phyloP scores from a whole-genome alignment of 2,888 invertebrate species.

The Yponomeuta sedellus region DNA sequence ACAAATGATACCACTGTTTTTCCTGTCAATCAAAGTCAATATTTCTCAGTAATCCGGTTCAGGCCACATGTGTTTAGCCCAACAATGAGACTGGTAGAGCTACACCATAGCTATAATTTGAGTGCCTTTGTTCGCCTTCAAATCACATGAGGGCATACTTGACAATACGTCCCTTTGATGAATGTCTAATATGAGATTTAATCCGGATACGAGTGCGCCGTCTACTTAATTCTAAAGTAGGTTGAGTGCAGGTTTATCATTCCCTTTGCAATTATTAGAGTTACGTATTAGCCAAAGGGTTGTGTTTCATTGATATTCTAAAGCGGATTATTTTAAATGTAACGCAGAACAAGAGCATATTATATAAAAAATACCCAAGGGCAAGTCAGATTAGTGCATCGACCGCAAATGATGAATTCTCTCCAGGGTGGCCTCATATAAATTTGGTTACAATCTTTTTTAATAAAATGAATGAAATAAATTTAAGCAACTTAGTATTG shows the following conservation, averaged over 20 bases:
- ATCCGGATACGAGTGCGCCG: constrained; percentile 61
- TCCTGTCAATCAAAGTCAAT: constrained; percentile 7
- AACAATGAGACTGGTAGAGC: constrained; percentile 53
- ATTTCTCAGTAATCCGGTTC: background rate
- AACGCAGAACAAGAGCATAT: no score
- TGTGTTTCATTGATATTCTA: background rate
- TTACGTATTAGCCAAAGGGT: constrained; percentile 13
- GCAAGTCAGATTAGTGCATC: no score
- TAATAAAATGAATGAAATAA: no score
- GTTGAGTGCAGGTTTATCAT: constrained; percentile 39
- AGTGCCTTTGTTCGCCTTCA: constrained; percentile 55
- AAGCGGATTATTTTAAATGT: background rate
- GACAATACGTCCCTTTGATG: constrained; percentile 64
- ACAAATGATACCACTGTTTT: background rate
- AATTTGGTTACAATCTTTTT: no score
- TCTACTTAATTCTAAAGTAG: constrained; percentile 44
- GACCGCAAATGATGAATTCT: no score
- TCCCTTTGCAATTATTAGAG: constrained; percentile 33
- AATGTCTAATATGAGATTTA: constrained; percentile 68
- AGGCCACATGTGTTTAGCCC: background rate
- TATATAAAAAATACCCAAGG: no score
- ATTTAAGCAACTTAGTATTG: no score
- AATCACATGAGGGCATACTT: constrained; percentile 48
- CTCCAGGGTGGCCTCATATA: no score
- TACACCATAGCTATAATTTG: constrained; percentile 58